Evolutionary conservation across 1,140 invertebrate species (phyloP).

Genomic region (Drosophila punjabiensis): DNA sequence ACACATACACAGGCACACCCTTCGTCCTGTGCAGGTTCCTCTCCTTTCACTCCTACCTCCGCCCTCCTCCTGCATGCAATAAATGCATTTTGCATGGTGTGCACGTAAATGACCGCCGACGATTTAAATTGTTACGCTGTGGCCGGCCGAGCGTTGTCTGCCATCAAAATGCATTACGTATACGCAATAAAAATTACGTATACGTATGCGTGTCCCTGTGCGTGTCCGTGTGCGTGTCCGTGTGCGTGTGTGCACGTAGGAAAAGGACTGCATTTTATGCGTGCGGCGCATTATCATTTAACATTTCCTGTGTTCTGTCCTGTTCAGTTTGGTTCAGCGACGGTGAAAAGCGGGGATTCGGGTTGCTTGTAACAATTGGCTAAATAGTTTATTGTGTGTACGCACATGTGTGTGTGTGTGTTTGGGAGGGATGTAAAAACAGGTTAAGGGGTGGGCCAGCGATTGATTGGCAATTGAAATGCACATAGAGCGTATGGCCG

Average conservation of each 20-base stretch:
- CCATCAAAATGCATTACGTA: slow-evolving; percentile 83
- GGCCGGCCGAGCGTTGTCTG: slow-evolving; percentile 60
- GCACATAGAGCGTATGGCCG: slow-evolving; percentile 27
- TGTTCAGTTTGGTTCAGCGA: slow-evolving; percentile 46
- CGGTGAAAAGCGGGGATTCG: slow-evolving; percentile 10
- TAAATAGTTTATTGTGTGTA: slow-evolving; percentile 53
- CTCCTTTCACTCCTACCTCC: neutral
- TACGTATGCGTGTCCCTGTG: slow-evolving; percentile 34
- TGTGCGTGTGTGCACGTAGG: neutral
- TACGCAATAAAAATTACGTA: slow-evolving; percentile 82
- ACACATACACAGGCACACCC: slow-evolving; percentile 4
- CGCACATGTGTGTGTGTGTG: slow-evolving; percentile 18
- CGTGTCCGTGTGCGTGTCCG: slow-evolving; percentile 21
- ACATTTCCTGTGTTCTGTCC: slow-evolving; percentile 68
- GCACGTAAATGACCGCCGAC: slow-evolving; percentile 81
- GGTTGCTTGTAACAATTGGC: slow-evolving; percentile 42
- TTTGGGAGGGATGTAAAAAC: neutral
- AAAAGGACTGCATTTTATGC: slow-evolving; percentile 71
- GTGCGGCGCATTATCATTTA: slow-evolving; percentile 82
- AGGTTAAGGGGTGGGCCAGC: slow-evolving; percentile 8
- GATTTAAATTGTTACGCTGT: slow-evolving; percentile 77
- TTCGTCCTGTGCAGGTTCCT: neutral
- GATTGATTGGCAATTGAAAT: slow-evolving; percentile 57
- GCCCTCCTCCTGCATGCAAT: slow-evolving; percentile 39
- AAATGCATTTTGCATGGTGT: slow-evolving; percentile 77